phyloP scores from a whole-genome alignment of 2,113 vertebrate genomes.

The Clarias gariepinus region DNA sequence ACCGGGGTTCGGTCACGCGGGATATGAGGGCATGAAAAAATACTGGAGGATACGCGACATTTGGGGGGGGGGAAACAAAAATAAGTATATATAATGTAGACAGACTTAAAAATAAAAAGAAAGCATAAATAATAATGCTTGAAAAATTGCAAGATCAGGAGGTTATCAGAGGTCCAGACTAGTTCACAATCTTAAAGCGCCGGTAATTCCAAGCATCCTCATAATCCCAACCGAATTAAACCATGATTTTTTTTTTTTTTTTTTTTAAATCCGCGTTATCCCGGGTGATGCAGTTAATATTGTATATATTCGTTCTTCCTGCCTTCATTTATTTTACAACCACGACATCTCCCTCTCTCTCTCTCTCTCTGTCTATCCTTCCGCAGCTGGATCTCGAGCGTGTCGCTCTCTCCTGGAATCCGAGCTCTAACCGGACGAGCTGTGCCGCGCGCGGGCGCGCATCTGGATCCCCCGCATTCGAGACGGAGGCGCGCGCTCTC shows the following conservation, averaged over 20 bases:
- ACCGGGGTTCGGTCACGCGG: slow-evolving; percentile 63
- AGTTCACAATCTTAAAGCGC: slow-evolving; percentile 57
- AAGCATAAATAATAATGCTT: slow-evolving; percentile 1
- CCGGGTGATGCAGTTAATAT: neutral
- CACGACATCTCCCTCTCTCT: slow-evolving; percentile 38
- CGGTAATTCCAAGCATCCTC: slow-evolving; percentile 73
- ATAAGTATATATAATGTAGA: slow-evolving; percentile 21
- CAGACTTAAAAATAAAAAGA: neutral
- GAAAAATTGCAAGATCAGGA: slow-evolving; percentile 24
- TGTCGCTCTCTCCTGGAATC: slow-evolving; percentile 59
- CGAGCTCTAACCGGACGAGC: slow-evolving; percentile 58
- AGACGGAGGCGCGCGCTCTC: slow-evolving; percentile 70
- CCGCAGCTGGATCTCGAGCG: slow-evolving; percentile 25
- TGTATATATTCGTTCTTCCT: neutral
- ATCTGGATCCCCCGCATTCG: slow-evolving; percentile 77
- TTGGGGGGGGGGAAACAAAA: neutral
- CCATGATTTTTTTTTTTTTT: no score
- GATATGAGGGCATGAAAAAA: slow-evolving; percentile 46
- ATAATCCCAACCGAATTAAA: slow-evolving; percentile 65
- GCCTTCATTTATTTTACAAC: neutral
- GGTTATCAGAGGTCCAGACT: slow-evolving; percentile 61
- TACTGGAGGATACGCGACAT: slow-evolving; percentile 52
- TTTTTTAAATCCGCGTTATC: neutral
- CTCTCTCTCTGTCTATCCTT: slow-evolving; percentile 11
- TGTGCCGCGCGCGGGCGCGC: slow-evolving; percentile 67